A percentile compares a stretch with the other conserved stretches of the same genome.
Conservation (phyloP, 1,140 invertebrate genomes). For the Geopemphigus sp. region DNA sequence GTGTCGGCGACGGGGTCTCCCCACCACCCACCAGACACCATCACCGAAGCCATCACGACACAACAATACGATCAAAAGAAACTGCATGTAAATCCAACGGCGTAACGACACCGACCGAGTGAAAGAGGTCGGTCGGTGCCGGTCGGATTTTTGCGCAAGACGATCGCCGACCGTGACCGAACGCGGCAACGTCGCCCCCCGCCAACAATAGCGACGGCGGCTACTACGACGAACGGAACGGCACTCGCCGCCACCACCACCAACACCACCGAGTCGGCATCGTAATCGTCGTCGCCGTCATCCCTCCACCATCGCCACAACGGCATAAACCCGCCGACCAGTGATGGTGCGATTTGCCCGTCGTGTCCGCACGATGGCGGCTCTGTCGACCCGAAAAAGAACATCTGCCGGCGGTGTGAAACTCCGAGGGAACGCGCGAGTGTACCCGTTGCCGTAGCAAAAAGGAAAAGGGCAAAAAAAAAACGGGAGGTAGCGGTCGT, state of each 20-base stretch:
- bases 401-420: constrained; percentile 43
- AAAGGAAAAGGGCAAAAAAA: too few relatives aligned
- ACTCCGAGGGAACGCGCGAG: constrained; percentile 15
- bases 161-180: constrained; percentile 49
- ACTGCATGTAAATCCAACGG: constrained; percentile 48
- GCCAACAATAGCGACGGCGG: neutral
- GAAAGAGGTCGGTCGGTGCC: constrained; percentile 48
- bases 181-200: constrained; percentile 48
- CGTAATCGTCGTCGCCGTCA: neutral
- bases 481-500: neutral
- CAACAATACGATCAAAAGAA: constrained; percentile 47
- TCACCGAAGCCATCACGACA: neutral
- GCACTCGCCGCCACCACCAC: neutral
- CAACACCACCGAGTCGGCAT: too few relatives aligned
- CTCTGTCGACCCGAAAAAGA: constrained; percentile 38
- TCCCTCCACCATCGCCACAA: neutral
- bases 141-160: constrained; percentile 49
- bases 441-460: neutral
- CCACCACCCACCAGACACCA: neutral
- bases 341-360: constrained; percentile 6
- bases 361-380: constrained; percentile 43
- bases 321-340: neutral
- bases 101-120: constrained; percentile 49
- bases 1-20: constrained; percentile 24
- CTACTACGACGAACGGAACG: neutral